These are phyloP conservation scores for Calidris pygmaea DNA, from an alignment of 2,113 vertebrate genomes.

Conservation along the genomic window DNA sequence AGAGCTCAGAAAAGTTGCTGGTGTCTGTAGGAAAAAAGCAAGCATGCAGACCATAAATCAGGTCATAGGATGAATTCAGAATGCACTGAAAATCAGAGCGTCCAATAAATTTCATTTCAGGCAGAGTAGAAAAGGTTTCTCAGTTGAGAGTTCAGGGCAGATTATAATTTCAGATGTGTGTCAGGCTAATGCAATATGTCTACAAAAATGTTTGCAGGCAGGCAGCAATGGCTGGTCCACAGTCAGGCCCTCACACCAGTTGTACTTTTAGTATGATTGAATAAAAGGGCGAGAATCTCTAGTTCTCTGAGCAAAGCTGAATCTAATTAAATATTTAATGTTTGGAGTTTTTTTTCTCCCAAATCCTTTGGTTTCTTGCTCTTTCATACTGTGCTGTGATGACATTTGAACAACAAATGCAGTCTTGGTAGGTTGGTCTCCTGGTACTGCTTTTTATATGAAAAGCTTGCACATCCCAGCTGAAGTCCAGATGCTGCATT, in stretches of 20 bases:
- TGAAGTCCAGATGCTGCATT: conserved; percentile 59
- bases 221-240: neutral
- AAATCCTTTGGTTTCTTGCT: conserved; percentile 53
- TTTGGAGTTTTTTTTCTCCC: too few relatives aligned
- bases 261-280: neutral
- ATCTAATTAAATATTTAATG: conserved; percentile 39
- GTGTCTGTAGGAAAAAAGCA: conserved; percentile 1
- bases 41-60: conserved; percentile 35
- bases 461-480: conserved; percentile 20
- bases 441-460: conserved; percentile 16
- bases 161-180: conserved; percentile 52
- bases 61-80: conserved; percentile 4
- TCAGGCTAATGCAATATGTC: neutral
- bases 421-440: conserved; percentile 27
- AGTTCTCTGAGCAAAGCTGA: neutral
- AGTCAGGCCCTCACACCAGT: neutral
- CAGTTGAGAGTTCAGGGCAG: neutral
- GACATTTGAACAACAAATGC: conserved; percentile 61
- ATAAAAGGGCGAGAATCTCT: neutral
- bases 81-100: conserved; percentile 37
- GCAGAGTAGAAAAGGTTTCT: neutral
- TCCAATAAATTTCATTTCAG: conserved; percentile 50
- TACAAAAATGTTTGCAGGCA: neutral
- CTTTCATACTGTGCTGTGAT: conserved; percentile 14
- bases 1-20: neutral